Evolutionary conservation across 2,113 vertebrate genomes (phyloP), one percentile per base, ranked within the genome.

Genomic region (Sinocyclocheilus anshuiensis): DNA sequence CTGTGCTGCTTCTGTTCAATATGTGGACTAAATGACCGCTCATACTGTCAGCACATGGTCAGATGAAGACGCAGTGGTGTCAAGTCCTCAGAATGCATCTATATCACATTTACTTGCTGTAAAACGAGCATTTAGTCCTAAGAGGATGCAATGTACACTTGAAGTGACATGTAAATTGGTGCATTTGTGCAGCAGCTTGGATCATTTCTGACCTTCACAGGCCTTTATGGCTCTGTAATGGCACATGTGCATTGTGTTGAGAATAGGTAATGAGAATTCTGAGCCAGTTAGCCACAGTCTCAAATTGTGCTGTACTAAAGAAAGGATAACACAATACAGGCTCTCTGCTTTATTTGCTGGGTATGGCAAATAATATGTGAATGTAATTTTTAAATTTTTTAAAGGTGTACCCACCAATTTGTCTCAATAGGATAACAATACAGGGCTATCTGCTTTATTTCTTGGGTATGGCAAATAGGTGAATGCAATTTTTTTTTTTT

Each of bases 1-100:
- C 83, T 77, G 84, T 88, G 63, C 71, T 85, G 18, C 22, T 87
- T 87, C 87, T 12, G 77, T 79, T 93, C 90, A 92, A 92, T 93
- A 93, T 94, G 93, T 84, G 83, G 61, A 86, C 85, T 93, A 93
- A 95, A 90, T 92, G 90, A 92, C 88, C 86, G 53, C 89, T 90
- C 90, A 82, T 77, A 69, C 88, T 85, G 63, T 85, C 61, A 89
- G 26, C 85, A 81, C 90, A 81, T 86, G 88, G 89, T 91, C 90
- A 89, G 84, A 87, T 86, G 71, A 90, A 89, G 87, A 87, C 15
- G 6, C 87, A 88, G 72, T 22, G 81, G 89, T 86, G 48, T 55
- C 33, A 86, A 69, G 76, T 87, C 90, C 84, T 59, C 86, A 83
- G 53, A 84, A 71, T 86, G 74, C 76, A 13, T 83, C 84, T 84